Evolutionary conservation across 1,140 invertebrate genomes (phyloP), one percentile per base, ranked within the genome.

Genomic region (Drosophila subobscura): DNA sequence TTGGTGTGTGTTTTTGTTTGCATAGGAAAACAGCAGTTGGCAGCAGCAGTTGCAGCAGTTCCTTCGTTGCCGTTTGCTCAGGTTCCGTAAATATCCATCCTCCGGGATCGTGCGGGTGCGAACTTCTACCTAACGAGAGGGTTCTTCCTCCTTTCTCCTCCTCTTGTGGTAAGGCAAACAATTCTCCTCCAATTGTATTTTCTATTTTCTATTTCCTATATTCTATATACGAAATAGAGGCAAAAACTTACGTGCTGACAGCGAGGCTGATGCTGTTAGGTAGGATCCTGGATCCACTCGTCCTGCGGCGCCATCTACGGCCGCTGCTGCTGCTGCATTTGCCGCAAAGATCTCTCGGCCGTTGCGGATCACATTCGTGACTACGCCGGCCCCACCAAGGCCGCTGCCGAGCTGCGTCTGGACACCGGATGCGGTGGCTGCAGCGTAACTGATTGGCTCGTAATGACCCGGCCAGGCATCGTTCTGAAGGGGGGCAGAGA

Each of bases 231-330:
- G 7, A 5, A 23, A 44, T 7, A 8, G 7, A 23, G 60, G 25
- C 22, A 3, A 5, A 45, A 64, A 91, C 92, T 93, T 92, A 93
- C 92, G 92, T 86, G 92, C 92, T 83, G 92, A 89, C 42, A 93
- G 70, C 44, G 92, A 93, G 23, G 92, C 92, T 33, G 92, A 92
- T 10, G 92, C 92, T 40, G 90, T 91, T 10, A 92, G 84, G 7
- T 63, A 78, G 44, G 81, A 55, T 25, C 64, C 51, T 1, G 78
- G 55, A 70, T 86, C 83, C n/a, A 71, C 66, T 12, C 60, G 50
- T n/a, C 37, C 54, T 49, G 50, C 58, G 20, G 45, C 61, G 22
- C 53, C 67, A 51, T 70, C 78, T 4, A 59, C 72, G 0, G 86
- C 74, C 7, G 78, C 70, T 5, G 74, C 88, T 3, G 76, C 78